phyloP scores from a whole-genome alignment of 2,888 invertebrate genomes.

The Stenurella melanura region DNA sequence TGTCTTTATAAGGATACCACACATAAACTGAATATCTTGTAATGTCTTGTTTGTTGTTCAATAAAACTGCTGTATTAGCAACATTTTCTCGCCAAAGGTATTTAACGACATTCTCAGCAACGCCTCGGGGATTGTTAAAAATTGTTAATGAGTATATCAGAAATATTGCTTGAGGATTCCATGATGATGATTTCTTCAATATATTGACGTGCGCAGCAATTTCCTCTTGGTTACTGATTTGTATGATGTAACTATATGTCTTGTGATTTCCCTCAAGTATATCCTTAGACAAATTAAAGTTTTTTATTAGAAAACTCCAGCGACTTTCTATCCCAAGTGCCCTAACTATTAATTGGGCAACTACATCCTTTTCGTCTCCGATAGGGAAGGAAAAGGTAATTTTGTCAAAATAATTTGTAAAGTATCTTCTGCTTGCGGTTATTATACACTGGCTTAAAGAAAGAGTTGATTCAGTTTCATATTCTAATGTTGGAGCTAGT shows the following conservation, averaged over 20 bases:
- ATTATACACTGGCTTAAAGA: slow-evolving; percentile 43
- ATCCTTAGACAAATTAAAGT: neutral
- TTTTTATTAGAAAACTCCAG: neutral
- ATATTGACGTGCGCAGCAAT: neutral
- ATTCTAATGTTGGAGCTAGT: neutral
- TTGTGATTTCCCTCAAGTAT: neutral
- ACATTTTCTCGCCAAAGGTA: slow-evolving; percentile 37
- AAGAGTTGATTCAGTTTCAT: neutral
- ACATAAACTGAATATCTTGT: slow-evolving; percentile 32
- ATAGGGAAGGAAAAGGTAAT: neutral
- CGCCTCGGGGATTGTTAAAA: slow-evolving; percentile 9
- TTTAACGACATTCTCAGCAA: slow-evolving; percentile 18
- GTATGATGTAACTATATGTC: slow-evolving; percentile 39
- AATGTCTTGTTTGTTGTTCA: slow-evolving; percentile 23
- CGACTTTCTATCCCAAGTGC: neutral
- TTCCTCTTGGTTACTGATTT: slow-evolving; percentile 18
- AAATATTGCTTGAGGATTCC: slow-evolving; percentile 22
- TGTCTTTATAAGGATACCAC: slow-evolving; percentile 38
- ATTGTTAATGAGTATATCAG: slow-evolving; percentile 32
- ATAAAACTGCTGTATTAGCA: slow-evolving; percentile 32
- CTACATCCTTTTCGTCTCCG: neutral
- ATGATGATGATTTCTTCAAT: slow-evolving; percentile 8
- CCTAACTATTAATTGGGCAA: neutral
- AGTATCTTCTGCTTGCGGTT: slow-evolving; percentile 18
- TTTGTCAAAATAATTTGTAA: slow-evolving; percentile 27